Conservation (phyloP, 2,888 invertebrate species). For the Pseudoips prasinana region DNA sequence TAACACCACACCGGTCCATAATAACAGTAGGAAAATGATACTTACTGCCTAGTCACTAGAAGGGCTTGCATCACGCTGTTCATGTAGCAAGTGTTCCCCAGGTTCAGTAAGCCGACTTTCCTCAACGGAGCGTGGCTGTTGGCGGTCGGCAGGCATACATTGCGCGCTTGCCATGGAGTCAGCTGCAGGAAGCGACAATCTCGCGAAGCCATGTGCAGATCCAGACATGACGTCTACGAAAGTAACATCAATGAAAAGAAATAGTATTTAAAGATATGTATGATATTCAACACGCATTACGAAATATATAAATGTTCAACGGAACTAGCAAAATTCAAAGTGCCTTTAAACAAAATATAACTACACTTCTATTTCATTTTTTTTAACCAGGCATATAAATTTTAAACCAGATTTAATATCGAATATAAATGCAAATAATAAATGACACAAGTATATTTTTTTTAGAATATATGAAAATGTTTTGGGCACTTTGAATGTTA, state of each 20-base stretch:
- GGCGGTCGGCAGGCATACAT: conserved; percentile 34
- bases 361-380: too few species aligned
- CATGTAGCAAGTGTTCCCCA: conserved; percentile 95
- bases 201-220: conserved; percentile 68
- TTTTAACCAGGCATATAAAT: too few species aligned
- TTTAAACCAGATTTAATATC: too few species aligned
- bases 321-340: too few species aligned
- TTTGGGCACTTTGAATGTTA: too few species aligned
- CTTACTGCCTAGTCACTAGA: conserved; percentile 89
- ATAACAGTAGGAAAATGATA: too few species aligned
- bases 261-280: too few species aligned
- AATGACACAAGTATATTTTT: conserved; percentile 3
- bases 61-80: conserved; percentile 93
- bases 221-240: conserved; percentile 56
- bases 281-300: too few species aligned
- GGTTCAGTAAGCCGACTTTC: conserved; percentile 89
- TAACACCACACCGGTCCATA: too few species aligned
- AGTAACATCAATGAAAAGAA: conserved; percentile 1
- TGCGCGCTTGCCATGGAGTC: conserved; percentile 53
- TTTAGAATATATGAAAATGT: too few species aligned
- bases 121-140: conserved; percentile 47
- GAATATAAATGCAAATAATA: neutral
- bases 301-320: too few species aligned
- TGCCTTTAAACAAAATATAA: too few species aligned
- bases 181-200: conserved; percentile 53